Percentiles rank a stretch among this genome's conserved stretches.
Conservation (phyloP, 2,888 invertebrate genomes). For the Monochamus alternatus region DNA sequence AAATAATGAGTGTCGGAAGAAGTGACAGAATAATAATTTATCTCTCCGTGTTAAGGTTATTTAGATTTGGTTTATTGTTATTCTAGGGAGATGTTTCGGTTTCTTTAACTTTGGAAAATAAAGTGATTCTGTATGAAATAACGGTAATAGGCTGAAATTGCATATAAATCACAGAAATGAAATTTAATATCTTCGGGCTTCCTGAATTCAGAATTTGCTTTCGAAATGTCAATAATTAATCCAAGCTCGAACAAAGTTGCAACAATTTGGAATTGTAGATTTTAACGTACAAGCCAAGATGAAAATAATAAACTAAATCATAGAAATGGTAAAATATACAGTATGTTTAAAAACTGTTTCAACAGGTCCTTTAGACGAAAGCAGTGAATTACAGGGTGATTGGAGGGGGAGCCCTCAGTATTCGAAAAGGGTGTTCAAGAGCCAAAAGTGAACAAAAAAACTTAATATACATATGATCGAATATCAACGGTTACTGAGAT, state of each 20-base stretch:
- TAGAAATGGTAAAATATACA: no score
- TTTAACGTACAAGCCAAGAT: no score
- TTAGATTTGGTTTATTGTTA: conserved; percentile 22
- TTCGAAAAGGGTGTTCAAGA: no score
- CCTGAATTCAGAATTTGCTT: not conserved
- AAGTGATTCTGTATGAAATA: conserved; percentile 19
- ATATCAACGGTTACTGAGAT: no score
- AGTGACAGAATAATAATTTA: conserved; percentile 37
- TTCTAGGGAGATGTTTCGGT: conserved; percentile 14
- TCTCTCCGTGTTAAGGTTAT: conserved; percentile 30
- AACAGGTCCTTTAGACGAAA: no score
- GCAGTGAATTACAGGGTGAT: no score
- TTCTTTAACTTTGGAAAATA: conserved; percentile 1
- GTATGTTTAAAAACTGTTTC: no score
- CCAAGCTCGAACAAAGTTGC: no score
- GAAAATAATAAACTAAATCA: no score
- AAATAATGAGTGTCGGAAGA: conserved; percentile 34
- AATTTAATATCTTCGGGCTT: not conserved
- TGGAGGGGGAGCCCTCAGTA: no score
- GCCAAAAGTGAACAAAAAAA: no score
- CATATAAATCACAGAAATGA: conserved; percentile 2
- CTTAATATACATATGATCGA: no score
- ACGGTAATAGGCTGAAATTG: conserved; percentile 11
- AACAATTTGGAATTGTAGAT: not conserved
- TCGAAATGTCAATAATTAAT: not conserved